A percentile compares a stretch with the other conserved stretches of the same genome.
Evolutionary conservation across 2,113 vertebrate genomes (phyloP).

Genomic region (Lophotis ruficrista): DNA sequence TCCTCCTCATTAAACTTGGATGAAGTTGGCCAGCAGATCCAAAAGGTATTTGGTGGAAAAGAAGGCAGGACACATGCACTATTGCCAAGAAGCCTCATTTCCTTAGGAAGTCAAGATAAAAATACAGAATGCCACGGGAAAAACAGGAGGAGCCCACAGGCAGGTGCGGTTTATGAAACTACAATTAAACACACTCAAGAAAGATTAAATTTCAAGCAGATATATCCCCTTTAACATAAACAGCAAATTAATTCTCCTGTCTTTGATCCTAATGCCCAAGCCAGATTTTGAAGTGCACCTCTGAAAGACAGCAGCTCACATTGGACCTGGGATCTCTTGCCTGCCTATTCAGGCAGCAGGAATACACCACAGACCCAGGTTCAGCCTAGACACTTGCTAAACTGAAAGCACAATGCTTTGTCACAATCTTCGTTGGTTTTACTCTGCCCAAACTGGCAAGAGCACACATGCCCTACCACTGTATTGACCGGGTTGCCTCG

Average conservation of each 20-base stretch:
- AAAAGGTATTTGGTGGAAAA: background rate
- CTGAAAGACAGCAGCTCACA: background rate
- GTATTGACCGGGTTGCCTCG: background rate
- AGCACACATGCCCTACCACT: background rate
- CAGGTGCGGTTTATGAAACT: slow-evolving; percentile 44
- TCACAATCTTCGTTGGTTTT: background rate
- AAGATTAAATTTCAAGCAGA: slow-evolving; percentile 36
- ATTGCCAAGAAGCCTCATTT: slow-evolving; percentile 7
- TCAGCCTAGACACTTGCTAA: background rate
- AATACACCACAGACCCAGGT: background rate
- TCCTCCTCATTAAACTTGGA: background rate
- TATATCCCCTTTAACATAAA: slow-evolving; percentile 33
- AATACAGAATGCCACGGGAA: background rate
- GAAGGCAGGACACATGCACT: background rate
- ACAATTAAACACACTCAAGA: slow-evolving; percentile 32
- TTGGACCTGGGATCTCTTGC: background rate
- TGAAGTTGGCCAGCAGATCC: background rate
- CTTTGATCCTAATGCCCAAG: slow-evolving; percentile 10
- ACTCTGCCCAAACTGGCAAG: slow-evolving; percentile 8
- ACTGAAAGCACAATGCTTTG: background rate
- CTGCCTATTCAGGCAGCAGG: background rate
- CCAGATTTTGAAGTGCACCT: background rate
- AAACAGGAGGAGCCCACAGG: slow-evolving; percentile 25
- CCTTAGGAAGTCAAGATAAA: slow-evolving; percentile 62
- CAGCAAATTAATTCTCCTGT: slow-evolving; percentile 14